Conservation (phyloP, 1,140 invertebrate genomes). For the Colletes latitarsis region DNA sequence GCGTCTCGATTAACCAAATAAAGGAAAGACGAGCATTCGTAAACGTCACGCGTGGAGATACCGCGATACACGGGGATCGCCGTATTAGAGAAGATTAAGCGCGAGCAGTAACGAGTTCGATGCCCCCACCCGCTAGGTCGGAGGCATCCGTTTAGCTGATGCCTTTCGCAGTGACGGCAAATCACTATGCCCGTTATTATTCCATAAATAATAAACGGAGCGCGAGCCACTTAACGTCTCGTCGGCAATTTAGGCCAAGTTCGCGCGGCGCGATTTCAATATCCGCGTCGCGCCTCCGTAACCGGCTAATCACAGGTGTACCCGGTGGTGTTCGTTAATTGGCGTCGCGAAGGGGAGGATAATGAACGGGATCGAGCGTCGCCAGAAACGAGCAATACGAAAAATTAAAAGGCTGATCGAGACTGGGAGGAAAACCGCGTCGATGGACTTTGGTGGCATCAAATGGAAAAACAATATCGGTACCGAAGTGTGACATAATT, state of each 20-base stretch:
- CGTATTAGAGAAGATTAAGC: constrained; percentile 3
- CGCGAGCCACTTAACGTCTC: background rate
- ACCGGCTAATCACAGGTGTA: constrained; percentile 59
- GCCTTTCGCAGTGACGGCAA: background rate
- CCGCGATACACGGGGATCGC: background rate
- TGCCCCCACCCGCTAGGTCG: background rate
- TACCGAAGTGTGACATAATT: constrained; percentile 63
- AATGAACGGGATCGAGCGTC: constrained; percentile 9
- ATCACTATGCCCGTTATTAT: constrained; percentile 32
- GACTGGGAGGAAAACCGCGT: background rate
- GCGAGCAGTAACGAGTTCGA: background rate
- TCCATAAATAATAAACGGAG: constrained; percentile 44
- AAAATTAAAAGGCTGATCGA: constrained; percentile 7
- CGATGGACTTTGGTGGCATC: constrained; percentile 19
- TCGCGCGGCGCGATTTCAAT: constrained; percentile 58
- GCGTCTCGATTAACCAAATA: background rate
- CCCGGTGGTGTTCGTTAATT: constrained; percentile 51
- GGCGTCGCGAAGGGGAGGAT: constrained; percentile 22
- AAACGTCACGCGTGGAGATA: background rate
- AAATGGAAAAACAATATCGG: constrained; percentile 68
- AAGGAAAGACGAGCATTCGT: background rate
- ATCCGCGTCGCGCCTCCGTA: constrained; percentile 56
- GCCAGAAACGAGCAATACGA: background rate
- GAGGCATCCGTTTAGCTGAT: background rate
- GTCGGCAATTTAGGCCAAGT: constrained; percentile 37